Base-by-base conservation (phyloP, 1,140 invertebrate species). In the Atta colombica region DNA sequence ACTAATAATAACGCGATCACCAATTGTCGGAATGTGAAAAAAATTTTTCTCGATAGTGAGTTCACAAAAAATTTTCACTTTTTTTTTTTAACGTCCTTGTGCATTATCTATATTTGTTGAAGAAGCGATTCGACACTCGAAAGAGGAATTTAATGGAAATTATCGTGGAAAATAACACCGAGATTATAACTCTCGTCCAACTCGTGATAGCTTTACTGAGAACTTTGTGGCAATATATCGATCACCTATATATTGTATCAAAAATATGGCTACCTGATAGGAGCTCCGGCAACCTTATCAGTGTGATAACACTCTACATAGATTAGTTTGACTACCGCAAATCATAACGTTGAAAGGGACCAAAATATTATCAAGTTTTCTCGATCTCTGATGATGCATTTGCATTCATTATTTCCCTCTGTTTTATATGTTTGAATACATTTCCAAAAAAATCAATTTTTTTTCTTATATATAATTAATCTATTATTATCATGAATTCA, bases 261-360 rank as follows among this genome's bases (percentile, higher is more conserved):
- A 95, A 94, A 95, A 95, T 95, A 93, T 94, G 91, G 93, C 93
- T 94, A 92, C 94, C 93, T 93, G 95, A 94, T 95, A 95, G 94
- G 92, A 93, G 90, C 94, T 94, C 90, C 77, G 93, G 94, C 93
- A 95, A 95, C 94, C 81, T 95, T 95, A 95, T 95, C 95, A 93
- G 69, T 77, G 88, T 85, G 93, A 94, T 94, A 94, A 94, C 89
- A 92, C 77, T 81, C 91, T 91, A 92, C 92, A 93, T 91, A 94
- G 93, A 94, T 93, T 93, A 93, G 92, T 93, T 92, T 92, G 90
- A 94, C 93, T 93, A 93, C 93, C 75, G 92, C 87, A 71, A 90
- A 65, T 84, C 86, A 39, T 82, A 92, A 87, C 65, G 72, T 72
- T 60, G 82, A 61, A 77, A 35, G 51, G 31, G 7, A 4, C 66